These are phyloP conservation scores for Megastigmus dorsalis DNA, from an alignment of 2,888 invertebrate species.

Conservation along the genomic window DNA sequence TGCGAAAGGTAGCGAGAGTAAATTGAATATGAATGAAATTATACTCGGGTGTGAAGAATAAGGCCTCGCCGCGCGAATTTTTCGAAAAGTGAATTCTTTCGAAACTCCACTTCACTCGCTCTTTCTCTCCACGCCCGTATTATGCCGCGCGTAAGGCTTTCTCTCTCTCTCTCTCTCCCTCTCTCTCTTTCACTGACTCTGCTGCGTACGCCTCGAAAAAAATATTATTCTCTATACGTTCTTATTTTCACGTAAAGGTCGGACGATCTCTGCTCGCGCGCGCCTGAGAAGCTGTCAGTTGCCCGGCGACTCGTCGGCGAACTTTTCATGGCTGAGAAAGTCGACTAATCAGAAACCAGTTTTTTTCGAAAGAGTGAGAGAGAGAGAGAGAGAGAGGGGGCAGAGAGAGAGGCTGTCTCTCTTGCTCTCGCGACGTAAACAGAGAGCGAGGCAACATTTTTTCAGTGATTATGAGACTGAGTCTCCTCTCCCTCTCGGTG, in stretches of 20 bases:
- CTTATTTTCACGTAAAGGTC: constrained; percentile 48
- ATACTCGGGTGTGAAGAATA: too few relatives aligned
- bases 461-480: too few relatives aligned
- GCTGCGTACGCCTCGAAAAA: constrained; percentile 24
- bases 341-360: constrained; percentile 54
- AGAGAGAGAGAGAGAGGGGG: background rate
- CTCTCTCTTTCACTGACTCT: too few relatives aligned
- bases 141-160: constrained; percentile 21
- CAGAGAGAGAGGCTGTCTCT: constrained; percentile 26
- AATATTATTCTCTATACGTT: constrained; percentile 48
- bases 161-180: constrained; percentile 30
- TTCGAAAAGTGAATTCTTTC: constrained; percentile 45
- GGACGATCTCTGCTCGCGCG: background rate
- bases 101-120: constrained; percentile 11
- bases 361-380: constrained; percentile 29
- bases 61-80: constrained; percentile 10
- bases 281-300: constrained; percentile 46
- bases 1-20: too few relatives aligned
- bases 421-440: constrained; percentile 38
- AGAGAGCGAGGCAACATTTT: too few relatives aligned
- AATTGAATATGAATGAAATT: too few relatives aligned
- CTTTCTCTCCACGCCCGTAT: constrained; percentile 30
- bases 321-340: constrained; percentile 53
- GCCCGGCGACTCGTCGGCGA: constrained; percentile 16
- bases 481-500: constrained; percentile 9